Base-by-base conservation (phyloP, 2,888 invertebrate species). In the Conus canariensis region DNA sequence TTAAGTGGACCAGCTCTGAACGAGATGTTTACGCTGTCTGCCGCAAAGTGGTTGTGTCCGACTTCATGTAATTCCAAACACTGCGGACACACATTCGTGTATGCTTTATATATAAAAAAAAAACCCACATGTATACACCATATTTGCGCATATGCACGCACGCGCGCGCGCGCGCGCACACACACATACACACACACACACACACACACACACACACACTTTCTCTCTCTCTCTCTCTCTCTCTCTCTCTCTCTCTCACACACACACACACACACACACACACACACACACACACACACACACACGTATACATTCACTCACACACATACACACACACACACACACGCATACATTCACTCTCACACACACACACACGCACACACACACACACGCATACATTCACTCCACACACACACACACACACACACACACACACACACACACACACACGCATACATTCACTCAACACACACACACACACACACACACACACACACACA, bases 401-500 rank as follows among this genome's bases (percentile, higher is more conserved):
- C n/a, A n/a, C n/a, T n/a, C 12, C 70, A 70, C 30, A 2, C 30
- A 30, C 30, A 2, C 30, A 30, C 30, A 2, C 30, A 30, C 30
- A 2, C 30, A 30, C 30, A 2, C 30, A 0, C 30, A 30, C 30
- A 0, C 30, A 30, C 30, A 30, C 30, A 30, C 30, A 30, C 30
- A 30, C 30, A 30, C 30, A 30, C 30, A 30, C 30, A 30, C 30
- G n/a, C n/a, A n/a, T n/a, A n/a, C n/a, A n/a, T n/a, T n/a, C n/a
- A n/a, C n/a, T n/a, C n/a, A n/a, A n/a, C n/a, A 77, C 25, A 5
- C 77, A 77, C 77, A 77, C 77, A 77, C 30, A 30, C 25, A 77
- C 30, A 77, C 77, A 77, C 77, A 77, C 77, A 77, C 30, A 77
- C 77, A 77, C 77, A 77, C 77, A 77, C 77, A 77, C 77, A 77